These are phyloP conservation scores for Oceanites oceanicus DNA, from an alignment of 2,113 vertebrate species.

Conservation along the genomic window DNA sequence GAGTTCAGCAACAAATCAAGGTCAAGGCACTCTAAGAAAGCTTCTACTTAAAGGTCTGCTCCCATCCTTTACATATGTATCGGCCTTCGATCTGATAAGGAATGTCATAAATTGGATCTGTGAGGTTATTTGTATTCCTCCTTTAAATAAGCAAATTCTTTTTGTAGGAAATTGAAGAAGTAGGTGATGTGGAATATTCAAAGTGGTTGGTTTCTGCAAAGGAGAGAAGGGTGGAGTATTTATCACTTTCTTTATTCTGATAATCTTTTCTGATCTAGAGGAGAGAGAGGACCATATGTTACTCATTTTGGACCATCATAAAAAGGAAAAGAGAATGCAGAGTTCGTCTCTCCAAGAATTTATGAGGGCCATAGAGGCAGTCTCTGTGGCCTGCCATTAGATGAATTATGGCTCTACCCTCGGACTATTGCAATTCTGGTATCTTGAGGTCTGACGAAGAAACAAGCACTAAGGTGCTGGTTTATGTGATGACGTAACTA, in stretches of 20 bases:
- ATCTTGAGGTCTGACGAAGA: background rate
- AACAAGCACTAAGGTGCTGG: background rate
- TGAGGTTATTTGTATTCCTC: background rate
- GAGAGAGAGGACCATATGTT: background rate
- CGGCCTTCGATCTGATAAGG: background rate
- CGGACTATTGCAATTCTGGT: background rate
- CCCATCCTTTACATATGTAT: background rate
- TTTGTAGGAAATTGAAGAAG: background rate
- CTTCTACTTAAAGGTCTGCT: background rate
- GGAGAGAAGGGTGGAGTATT: background rate
- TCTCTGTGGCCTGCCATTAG: background rate
- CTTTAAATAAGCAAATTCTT: background rate
- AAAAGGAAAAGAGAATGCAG: slow-evolving; percentile 26
- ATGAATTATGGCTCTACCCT: background rate
- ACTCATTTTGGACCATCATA: background rate
- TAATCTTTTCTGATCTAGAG: slow-evolving; percentile 14
- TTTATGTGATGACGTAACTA: background rate
- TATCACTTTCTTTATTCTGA: slow-evolving; percentile 7
- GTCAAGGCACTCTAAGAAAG: background rate
- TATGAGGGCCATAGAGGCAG: slow-evolving; percentile 6
- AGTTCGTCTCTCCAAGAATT: background rate
- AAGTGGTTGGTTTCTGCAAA: background rate
- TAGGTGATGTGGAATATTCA: slow-evolving; percentile 5
- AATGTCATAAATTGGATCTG: background rate
- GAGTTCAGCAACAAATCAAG: background rate